Conservation (phyloP, 2,888 invertebrate species). For the Brassicogethes aeneus region DNA sequence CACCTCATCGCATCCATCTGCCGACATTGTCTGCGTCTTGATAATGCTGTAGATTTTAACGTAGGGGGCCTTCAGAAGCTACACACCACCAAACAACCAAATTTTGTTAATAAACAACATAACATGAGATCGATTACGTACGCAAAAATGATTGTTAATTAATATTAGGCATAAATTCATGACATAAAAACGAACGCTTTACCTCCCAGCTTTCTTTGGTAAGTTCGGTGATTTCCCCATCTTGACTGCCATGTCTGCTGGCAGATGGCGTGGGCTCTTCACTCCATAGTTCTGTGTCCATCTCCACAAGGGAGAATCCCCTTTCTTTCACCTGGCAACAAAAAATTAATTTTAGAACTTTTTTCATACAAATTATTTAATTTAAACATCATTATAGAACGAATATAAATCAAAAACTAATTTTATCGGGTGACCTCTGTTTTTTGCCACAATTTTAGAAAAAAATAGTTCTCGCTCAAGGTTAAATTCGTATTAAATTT, state of each 20-base stretch:
- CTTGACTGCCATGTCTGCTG: constrained; percentile 52
- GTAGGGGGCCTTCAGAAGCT: constrained; percentile 95
- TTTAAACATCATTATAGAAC: neutral
- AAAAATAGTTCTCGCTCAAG: too few species aligned
- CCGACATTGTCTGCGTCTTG: constrained; percentile 81
- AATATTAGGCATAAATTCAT: too few species aligned
- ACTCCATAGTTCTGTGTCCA: constrained; percentile 82
- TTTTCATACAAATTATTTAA: constrained; percentile 1
- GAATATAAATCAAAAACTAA: too few species aligned
- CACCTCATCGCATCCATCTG: constrained; percentile 48
- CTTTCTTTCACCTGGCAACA: constrained; percentile 46
- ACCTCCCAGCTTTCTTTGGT: constrained; percentile 94
- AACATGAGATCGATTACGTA: too few species aligned
- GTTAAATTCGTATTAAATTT: too few species aligned
- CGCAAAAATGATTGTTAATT: too few species aligned
- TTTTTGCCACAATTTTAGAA: too few species aligned
- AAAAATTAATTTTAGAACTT: constrained; percentile 1
- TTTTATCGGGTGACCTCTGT: too few species aligned
- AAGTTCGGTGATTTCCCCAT: constrained; percentile 67
- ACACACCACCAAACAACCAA: constrained; percentile 33
- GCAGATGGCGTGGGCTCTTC: constrained; percentile 47
- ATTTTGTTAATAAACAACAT: constrained; percentile 7
- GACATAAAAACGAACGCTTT: too few species aligned
- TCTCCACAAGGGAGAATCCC: constrained; percentile 79
- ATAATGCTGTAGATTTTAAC: constrained; percentile 94